phyloP scores from a whole-genome alignment of 2,888 invertebrate genomes.

The Mimumesa dahlbomi region DNA sequence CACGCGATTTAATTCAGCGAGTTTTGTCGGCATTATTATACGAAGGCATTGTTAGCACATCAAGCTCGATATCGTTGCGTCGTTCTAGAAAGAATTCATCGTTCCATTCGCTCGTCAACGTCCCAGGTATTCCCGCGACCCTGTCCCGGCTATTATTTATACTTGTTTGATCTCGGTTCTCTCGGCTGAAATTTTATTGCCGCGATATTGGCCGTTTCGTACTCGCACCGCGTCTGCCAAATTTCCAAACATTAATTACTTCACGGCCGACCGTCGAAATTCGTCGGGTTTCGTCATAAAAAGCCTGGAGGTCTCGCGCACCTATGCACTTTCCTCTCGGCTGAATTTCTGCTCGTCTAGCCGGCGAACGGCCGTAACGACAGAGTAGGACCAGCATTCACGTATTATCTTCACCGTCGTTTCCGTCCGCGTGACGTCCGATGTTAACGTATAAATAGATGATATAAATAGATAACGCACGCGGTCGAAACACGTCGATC shows the following conservation, averaged over 20 bases:
- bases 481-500: slow-evolving; percentile 49
- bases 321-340: too few relatives aligned
- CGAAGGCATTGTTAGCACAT: too few relatives aligned
- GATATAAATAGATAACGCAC: slow-evolving; percentile 56
- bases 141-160: too few relatives aligned
- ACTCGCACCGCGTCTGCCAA: slow-evolving; percentile 24
- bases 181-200: background rate
- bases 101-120: too few relatives aligned
- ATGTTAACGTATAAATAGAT: slow-evolving; percentile 63
- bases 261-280: background rate
- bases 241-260: slow-evolving; percentile 21
- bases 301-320: too few relatives aligned
- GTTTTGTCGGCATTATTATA: background rate
- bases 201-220: too few relatives aligned
- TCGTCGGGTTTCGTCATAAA: background rate
- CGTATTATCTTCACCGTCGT: slow-evolving; percentile 19
- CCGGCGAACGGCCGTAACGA: slow-evolving; percentile 29
- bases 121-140: too few relatives aligned
- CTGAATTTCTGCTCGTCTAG: too few relatives aligned
- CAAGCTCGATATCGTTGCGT: too few relatives aligned
- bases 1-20: background rate
- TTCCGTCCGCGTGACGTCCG: slow-evolving; percentile 42
- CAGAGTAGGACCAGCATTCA: slow-evolving; percentile 4
- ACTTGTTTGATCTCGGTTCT: too few relatives aligned
- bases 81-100: too few relatives aligned